These are phyloP conservation scores for Idaea biselata DNA, from an alignment of 2,888 invertebrate species.

Conservation along the genomic window DNA sequence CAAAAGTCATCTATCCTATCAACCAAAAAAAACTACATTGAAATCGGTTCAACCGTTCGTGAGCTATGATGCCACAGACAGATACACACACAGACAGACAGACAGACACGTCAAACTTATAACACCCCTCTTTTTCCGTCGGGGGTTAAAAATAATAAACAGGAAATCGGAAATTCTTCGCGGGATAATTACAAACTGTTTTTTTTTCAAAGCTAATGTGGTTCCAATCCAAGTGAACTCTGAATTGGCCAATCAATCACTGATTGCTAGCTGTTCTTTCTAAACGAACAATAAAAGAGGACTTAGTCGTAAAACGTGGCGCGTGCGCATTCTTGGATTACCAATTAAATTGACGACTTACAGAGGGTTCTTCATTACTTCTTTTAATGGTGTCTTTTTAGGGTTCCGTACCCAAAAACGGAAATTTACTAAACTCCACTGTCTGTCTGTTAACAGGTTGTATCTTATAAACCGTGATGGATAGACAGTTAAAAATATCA, in stretches of 20 bases:
- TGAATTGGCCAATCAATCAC: not conserved
- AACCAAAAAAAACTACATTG: no score
- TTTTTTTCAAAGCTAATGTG: not conserved
- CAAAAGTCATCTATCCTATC: no score
- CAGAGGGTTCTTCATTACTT: not conserved
- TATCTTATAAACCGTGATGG: not conserved
- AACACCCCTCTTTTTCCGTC: no score
- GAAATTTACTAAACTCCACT: not conserved
- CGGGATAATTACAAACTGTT: not conserved
- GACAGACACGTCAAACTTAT: no score
- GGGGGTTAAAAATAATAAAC: no score
- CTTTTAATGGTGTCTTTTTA: not conserved
- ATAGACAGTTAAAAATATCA: not conserved
- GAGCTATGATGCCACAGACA: no score
- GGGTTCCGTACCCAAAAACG: not conserved
- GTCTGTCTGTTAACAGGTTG: not conserved
- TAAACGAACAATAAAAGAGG: not conserved
- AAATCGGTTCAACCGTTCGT: no score
- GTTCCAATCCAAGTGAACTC: not conserved
- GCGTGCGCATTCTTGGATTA: slow-evolving; percentile 9
- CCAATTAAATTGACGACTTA: slow-evolving; percentile 12
- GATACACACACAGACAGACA: no score
- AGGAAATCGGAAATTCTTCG: no score
- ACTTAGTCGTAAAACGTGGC: slow-evolving; percentile 11
- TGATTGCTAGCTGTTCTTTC: not conserved